A percentile compares a stretch with the other conserved stretches of the same genome.
These are phyloP conservation scores for Kradibia gibbosae DNA, from an alignment of 1,140 invertebrate genomes.

Conservation along the genomic window DNA sequence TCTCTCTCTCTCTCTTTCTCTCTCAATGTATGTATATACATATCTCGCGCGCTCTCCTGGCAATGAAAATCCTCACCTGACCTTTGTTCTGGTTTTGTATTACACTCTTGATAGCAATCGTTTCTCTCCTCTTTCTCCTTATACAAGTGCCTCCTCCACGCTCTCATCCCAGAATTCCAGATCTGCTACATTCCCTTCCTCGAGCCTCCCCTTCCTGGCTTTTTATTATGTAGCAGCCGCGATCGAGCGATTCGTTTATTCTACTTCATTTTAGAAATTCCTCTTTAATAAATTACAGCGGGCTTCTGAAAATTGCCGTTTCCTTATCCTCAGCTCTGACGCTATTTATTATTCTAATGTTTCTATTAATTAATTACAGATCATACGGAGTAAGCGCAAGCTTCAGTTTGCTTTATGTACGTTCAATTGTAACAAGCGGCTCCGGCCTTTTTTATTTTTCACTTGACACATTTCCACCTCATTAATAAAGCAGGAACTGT, in stretches of 20 bases:
- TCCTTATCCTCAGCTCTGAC: not conserved
- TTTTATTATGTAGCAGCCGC: conserved; percentile 30
- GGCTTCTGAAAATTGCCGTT: not conserved
- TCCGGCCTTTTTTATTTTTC: not conserved
- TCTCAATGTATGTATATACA: too few species aligned
- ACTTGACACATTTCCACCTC: not conserved
- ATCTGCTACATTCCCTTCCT: not conserved
- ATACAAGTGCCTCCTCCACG: not conserved
- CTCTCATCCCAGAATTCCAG: not conserved
- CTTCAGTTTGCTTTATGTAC: not conserved
- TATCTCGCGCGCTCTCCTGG: not conserved
- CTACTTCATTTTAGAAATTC: not conserved
- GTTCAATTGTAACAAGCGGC: not conserved
- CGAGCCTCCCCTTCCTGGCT: not conserved
- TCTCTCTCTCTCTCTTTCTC: too few species aligned
- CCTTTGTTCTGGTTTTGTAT: conserved; percentile 40
- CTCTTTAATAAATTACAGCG: conserved; percentile 33
- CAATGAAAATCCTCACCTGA: conserved; percentile 31
- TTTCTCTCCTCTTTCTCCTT: not conserved
- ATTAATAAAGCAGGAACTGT: not conserved
- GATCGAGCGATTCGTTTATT: not conserved
- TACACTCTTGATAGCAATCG: conserved; percentile 26
- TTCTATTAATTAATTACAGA: not conserved
- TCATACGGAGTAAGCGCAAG: not conserved
- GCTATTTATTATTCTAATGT: not conserved